These are phyloP conservation scores for Ascidia mentula DNA, from an alignment of 23 tunicate species.

Conservation along the genomic window DNA sequence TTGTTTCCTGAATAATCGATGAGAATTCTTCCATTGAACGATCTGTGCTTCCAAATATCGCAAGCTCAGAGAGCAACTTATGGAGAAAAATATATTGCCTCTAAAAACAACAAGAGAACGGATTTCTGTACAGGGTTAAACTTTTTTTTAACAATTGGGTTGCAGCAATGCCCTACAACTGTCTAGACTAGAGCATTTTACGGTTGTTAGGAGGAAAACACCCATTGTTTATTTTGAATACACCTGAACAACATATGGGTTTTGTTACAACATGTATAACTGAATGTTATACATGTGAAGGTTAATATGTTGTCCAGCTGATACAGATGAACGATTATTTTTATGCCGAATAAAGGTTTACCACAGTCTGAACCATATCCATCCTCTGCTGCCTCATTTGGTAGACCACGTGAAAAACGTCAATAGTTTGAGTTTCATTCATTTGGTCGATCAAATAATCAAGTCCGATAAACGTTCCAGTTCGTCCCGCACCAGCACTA, in stretches of 20 bases:
- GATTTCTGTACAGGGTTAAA: neutral
- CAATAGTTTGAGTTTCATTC: constrained; percentile 10
- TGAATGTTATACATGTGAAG: neutral
- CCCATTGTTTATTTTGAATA: no score
- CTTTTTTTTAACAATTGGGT: neutral
- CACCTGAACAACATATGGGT: no score
- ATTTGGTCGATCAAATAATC: constrained; percentile 45
- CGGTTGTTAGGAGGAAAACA: neutral
- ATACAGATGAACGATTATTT: no score
- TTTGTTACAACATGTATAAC: neutral
- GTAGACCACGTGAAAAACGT: constrained; percentile 29
- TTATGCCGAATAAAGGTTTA: no score
- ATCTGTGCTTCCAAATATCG: constrained; percentile 32
- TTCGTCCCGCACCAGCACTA: constrained; percentile 83
- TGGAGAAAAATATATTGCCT: constrained; percentile 62
- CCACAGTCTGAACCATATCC: constrained; percentile 46
- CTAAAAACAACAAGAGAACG: constrained; percentile 11
- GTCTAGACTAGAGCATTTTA: no score
- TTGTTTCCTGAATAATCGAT: neutral
- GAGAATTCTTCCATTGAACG: constrained; percentile 41
- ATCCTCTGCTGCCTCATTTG: constrained; percentile 54
- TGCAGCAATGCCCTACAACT: neutral
- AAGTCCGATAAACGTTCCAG: constrained; percentile 52
- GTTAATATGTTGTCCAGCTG: no score
- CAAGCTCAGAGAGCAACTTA: constrained; percentile 55